Conservation (phyloP, 2,113 vertebrate species). For the Pelecanus crispus region DNA sequence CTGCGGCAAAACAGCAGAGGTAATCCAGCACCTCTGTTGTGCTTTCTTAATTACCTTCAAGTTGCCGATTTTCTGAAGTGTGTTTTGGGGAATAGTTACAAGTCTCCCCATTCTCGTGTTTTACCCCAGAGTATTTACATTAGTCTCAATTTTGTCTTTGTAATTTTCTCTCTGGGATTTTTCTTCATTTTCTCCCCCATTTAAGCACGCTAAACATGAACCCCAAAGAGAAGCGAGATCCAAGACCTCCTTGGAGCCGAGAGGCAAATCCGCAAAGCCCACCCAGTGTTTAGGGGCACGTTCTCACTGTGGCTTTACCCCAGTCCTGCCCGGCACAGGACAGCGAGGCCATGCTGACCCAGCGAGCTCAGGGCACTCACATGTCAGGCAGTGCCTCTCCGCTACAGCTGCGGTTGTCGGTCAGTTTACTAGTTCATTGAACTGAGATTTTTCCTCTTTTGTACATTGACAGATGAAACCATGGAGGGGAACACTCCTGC, state of each 20-base stretch:
- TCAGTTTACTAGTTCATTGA: background rate
- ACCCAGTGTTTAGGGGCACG: background rate
- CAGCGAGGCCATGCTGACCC: background rate
- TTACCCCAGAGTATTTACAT: background rate
- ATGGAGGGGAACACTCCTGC: background rate
- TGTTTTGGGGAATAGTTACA: background rate
- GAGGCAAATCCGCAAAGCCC: background rate
- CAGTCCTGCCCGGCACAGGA: background rate
- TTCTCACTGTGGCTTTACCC: background rate
- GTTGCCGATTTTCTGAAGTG: background rate
- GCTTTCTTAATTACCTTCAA: background rate
- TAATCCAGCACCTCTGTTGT: background rate
- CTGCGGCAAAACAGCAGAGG: background rate
- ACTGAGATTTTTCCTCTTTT: background rate
- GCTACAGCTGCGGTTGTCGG: fast-evolving
- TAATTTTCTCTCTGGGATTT: background rate
- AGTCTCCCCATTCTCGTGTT: background rate
- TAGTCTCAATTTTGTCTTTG: background rate
- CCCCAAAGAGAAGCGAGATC: background rate
- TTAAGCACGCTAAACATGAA: background rate
- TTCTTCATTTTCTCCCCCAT: background rate
- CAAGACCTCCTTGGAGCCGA: background rate
- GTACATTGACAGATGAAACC: background rate
- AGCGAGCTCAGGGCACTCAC: fast-evolving
- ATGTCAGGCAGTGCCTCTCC: background rate